Conservation (phyloP, 2,113 vertebrate species). For the Dissostichus mawsoni region DNA sequence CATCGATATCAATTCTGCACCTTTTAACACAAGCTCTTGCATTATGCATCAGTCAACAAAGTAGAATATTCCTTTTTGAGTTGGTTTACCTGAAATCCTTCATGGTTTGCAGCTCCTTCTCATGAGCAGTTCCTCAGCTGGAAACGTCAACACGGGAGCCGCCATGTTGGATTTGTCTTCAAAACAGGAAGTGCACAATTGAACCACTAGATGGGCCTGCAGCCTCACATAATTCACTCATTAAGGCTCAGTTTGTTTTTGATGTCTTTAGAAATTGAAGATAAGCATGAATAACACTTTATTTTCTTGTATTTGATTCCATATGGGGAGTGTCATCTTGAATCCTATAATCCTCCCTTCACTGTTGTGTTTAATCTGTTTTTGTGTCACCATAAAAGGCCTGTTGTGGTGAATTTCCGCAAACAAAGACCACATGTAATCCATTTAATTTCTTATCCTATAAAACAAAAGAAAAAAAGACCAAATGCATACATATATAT, state of each 20-base stretch:
- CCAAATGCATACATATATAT: no score
- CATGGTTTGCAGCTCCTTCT: conserved; percentile 15
- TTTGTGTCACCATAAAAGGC: not conserved
- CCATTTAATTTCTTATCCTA: not conserved
- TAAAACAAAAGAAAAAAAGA: not conserved
- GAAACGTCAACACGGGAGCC: conserved; percentile 38
- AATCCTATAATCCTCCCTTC: not conserved
- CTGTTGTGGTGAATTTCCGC: not conserved
- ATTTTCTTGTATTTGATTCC: not conserved
- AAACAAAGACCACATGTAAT: no score
- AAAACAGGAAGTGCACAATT: not conserved
- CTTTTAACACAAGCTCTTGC: not conserved
- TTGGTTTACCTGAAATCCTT: conserved; percentile 38
- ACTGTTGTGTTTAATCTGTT: not conserved
- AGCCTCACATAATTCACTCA: not conserved
- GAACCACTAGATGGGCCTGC: conserved; percentile 55
- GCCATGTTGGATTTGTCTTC: conserved; percentile 68
- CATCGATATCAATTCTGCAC: not conserved
- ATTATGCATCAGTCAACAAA: not conserved
- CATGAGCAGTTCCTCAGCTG: not conserved
- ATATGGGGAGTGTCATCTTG: not conserved
- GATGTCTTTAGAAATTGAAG: not conserved
- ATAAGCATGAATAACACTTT: not conserved
- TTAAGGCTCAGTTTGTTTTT: not conserved
- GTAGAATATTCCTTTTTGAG: not conserved